Base-by-base conservation (phyloP, 2,888 invertebrate genomes). In the Orchesella flavescens region DNA sequence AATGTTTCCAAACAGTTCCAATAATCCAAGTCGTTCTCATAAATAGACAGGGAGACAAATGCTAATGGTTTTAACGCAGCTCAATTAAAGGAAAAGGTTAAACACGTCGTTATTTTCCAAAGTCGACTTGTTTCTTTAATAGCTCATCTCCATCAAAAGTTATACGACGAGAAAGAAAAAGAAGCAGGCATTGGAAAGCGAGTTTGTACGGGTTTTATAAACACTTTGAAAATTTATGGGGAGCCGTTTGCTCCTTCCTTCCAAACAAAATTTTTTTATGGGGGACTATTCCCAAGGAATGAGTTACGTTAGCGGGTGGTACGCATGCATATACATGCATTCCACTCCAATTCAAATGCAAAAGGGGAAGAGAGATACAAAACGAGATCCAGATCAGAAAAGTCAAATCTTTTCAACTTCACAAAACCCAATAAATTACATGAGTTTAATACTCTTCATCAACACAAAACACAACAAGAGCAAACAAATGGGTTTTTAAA, bases 381-480 rank as follows among this genome's bases (percentile, higher is more conserved):
- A 66, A 77, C 44, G 69, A 59, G 68, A 77, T 77, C 68, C 77
- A 77, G 77, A 77, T 68, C 69, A 77, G 49, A 61, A 75, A 65
- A 68, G 77, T 77, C 57, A 68, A 68, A 59, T 76, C 66, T 66
- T 55, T 66, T 76, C 7, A 34, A 34, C 34, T 34, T 34, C 34
- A 4, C 34, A 5, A 44, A 65, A 53, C 34, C 53, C 63, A 61
- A 73, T 73, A 73, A 73, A 73, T 73, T 61, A 73, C 46, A 46
- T 61, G 21, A 72, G 59, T 21, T 59, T 13, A 19, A 19, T 59
- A 4, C 21, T 59, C 19, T 13, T 10, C 17, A 10, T 13, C 17
- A 17, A n/a, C 5, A n/a, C n/a, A 55, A 55, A 55, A 55, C n/a
- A 5, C n/a, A 12, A 17, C 19, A 19, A 17, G 12, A 19, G 21